These are phyloP conservation scores for Drosophila albomicans DNA, from an alignment of 1,140 invertebrate genomes.

Conservation along the genomic window DNA sequence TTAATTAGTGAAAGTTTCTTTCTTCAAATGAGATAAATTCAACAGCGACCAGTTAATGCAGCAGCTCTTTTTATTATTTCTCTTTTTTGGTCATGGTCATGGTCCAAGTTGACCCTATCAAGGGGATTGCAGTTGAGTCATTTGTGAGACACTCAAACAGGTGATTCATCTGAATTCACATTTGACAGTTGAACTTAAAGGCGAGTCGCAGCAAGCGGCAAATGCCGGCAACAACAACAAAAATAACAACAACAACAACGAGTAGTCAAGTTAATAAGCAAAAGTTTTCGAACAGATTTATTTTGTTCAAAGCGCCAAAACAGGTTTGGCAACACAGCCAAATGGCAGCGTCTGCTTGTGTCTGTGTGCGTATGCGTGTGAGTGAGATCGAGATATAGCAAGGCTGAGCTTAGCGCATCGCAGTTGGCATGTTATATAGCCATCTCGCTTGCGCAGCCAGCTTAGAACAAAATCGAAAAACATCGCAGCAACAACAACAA, in stretches of 20 bases:
- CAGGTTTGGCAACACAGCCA: conserved; percentile 25
- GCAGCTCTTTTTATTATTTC: not conserved
- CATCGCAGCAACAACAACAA: conserved; percentile 38
- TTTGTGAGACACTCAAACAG: conserved; percentile 37
- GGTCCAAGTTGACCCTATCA: conserved; percentile 7
- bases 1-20: conserved; percentile 55
- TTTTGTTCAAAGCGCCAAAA: conserved; percentile 48
- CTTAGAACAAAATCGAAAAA: conserved; percentile 74
- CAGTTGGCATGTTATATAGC: conserved; percentile 11
- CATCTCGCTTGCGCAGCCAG: conserved; percentile 37
- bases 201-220: conserved; percentile 14
- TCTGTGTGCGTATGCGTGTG: not conserved
- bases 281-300: conserved; percentile 50
- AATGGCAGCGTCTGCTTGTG: too few relatives aligned
- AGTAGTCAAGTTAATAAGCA: conserved; percentile 61
- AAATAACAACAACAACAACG: conserved; percentile 2
- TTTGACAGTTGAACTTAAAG: conserved; percentile 45
- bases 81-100: conserved; percentile 19
- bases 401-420: conserved; percentile 10
- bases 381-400: not conserved
- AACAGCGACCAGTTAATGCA: not conserved
- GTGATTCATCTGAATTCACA: conserved; percentile 43
- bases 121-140: conserved; percentile 30
- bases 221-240: conserved; percentile 22
- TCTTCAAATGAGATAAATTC: not conserved